Evolutionary conservation across 2,888 invertebrate genomes (phyloP), one percentile per base, ranked within the genome.

Genomic region (Zygaena filipendulae): DNA sequence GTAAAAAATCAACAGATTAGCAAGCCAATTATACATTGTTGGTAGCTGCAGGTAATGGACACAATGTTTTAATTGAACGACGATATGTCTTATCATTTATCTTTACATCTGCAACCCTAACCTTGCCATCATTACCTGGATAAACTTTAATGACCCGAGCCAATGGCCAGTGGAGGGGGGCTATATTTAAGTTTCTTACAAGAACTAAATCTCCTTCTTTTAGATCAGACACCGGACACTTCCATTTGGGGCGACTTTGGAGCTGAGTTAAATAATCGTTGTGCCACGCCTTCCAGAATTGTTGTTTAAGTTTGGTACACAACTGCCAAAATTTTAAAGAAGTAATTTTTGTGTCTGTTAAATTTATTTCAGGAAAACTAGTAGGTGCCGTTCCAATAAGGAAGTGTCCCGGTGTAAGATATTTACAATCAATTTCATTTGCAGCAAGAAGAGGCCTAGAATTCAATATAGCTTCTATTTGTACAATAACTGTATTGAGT

Each of bases 231-330:
- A 4, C n/a, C 14, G 8, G 6, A 10, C 33, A 14, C 11, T 32
- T 16, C 35, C 31, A 35, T 23, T 35, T 36, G 3, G 38, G 30
- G 6, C 36, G 13, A 13, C 13, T 40, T 19, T 40, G 35, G 7
- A 36, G 21, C 4, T 26, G 29, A n/a, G 38, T 33, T n/a, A 39
- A 22, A 29, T 39, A 39, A 10, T 32, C 30, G 6, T 9, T 21
- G 3, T 27, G 36, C 37, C 40, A 40, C 3, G 19, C 26, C 11
- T 38, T 38, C 38, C 40, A 40, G 8, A 38, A 34, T 22, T 38
- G 29, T 28, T 40, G 36, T 25, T 36, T 35, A 11, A 38, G 24
- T 28, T 35, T 32, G 13, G 28, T 25, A n/a, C n/a, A n/a, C n/a
- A n/a, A n/a, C n/a, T n/a, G n/a, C n/a, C n/a, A n/a, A n/a, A n/a